A percentile compares a stretch with the other conserved stretches of the same genome.
These are phyloP conservation scores for Colostygia pectinataria DNA, from an alignment of 2,888 invertebrate genomes.

Conservation along the genomic window DNA sequence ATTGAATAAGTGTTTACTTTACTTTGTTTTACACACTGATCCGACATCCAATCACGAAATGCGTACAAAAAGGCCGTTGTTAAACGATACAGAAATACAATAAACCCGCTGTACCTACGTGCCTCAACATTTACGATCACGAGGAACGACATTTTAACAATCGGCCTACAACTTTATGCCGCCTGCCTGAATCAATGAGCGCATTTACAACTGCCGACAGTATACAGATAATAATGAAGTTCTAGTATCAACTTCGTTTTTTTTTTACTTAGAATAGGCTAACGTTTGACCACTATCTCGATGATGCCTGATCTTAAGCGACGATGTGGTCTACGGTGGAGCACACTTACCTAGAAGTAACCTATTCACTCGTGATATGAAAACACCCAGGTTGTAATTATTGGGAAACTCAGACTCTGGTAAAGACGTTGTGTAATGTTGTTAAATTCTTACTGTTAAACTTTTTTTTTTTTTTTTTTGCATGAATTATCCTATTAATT, in stretches of 20 bases:
- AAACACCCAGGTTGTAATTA: no score
- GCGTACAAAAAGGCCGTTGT: conserved; percentile 32
- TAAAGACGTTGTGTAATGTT: no score
- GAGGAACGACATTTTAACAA: conserved; percentile 38
- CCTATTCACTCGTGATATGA: no score
- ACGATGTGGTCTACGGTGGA: no score
- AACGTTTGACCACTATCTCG: no score
- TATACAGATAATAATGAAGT: background rate
- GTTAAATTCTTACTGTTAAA: no score
- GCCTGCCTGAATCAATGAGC: conserved; percentile 33
- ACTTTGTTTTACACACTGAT: conserved; percentile 6
- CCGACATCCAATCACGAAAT: conserved; percentile 27
- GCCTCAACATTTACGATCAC: conserved; percentile 37
- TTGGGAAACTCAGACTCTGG: no score
- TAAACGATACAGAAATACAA: conserved; percentile 38
- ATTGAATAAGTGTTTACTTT: conserved; percentile 4
- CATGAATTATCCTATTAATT: no score
- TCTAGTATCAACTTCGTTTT: background rate
- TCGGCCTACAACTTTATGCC: conserved; percentile 36
- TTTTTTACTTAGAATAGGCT: no score
- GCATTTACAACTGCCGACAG: conserved; percentile 6
- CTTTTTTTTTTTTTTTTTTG: no score
- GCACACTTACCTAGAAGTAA: no score
- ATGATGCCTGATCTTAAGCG: no score
- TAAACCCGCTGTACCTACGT: conserved; percentile 35